Percentiles rank a stretch among this genome's conserved stretches.
phyloP scores from a whole-genome alignment of 2,888 invertebrate genomes.

The Apotomis betuletana region DNA sequence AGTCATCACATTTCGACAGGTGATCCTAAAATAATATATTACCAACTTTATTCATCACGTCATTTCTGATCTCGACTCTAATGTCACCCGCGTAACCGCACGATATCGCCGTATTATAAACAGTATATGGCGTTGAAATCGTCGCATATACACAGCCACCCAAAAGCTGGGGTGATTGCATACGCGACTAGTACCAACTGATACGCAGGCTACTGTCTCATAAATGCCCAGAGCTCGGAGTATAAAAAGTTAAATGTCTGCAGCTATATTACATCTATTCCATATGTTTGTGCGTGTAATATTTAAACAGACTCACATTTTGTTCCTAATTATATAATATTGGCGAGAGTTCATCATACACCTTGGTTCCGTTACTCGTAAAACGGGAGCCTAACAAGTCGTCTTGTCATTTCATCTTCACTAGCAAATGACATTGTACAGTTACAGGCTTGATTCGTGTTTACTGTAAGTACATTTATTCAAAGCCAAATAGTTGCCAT shows the following conservation, averaged over 20 bases:
- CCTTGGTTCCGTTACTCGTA: neutral
- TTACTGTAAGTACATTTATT: slow-evolving; percentile 59
- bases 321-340: slow-evolving; percentile 12
- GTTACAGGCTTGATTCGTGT: slow-evolving; percentile 55
- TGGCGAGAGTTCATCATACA: neutral
- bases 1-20: too few relatives aligned
- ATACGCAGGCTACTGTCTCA: too few relatives aligned
- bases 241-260: neutral
- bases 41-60: too few relatives aligned
- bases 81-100: too few relatives aligned
- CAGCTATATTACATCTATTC: neutral
- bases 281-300: slow-evolving; percentile 19
- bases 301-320: slow-evolving; percentile 7
- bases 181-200: too few relatives aligned
- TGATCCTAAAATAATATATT: too few relatives aligned
- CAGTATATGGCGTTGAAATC: too few relatives aligned
- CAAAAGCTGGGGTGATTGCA: too few relatives aligned
- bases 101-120: too few relatives aligned
- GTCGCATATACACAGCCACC: too few relatives aligned
- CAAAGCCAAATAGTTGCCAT: slow-evolving; percentile 83
- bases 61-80: too few relatives aligned
- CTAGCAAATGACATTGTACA: slow-evolving; percentile 34
- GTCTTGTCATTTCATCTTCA: slow-evolving; percentile 44
- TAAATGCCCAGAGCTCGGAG: too few relatives aligned
- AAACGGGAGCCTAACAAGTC: neutral